Base-by-base conservation (phyloP, 2,797 vertebrate genomes). In the Arctocebus calabarensis region DNA sequence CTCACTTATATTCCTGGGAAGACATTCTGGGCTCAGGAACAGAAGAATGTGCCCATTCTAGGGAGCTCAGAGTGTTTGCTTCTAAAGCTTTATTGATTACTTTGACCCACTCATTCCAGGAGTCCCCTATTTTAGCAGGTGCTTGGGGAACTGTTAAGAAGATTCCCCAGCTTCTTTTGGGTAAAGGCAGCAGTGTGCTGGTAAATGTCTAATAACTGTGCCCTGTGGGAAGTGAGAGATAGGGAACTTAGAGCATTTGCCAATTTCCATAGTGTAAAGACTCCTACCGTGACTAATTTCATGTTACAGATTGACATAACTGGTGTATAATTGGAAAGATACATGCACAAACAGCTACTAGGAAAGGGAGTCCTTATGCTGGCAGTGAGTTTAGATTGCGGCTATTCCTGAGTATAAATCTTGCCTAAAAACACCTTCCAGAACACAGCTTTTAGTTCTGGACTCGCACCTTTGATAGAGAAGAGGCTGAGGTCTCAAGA, bases 161-260 rank as follows among this genome's bases (percentile, higher is more conserved):
- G 17, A 32, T 25, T 86, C 27, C 14, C 40, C 48, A 23, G 27
- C 22, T 89, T 91, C 43, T 84, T 84, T 74, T 5, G 70, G 70
- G 59, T 84, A 66, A 74, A 8, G 25, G 73, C 37, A 75, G 55
- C 62, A 8, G 13, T 57, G 4, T 45, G 8, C 64, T 68, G 29
- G 5, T 66, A 85, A 83, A 79, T 83, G 22, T 84, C 88, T 70
- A 82, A 85, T 66, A 93, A 79, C 22, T 23, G 2, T 43, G 88
- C 7, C 87, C 55, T 61, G 13, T 40, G 22, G 7, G 66, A 43
- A 23, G 1, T 19, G 7, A 27, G 6, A 0, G 1, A 0, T 66
- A 19, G 20, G 16, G 55, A 34, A 23, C 55, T 68, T 61, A 70
- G 22, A 75, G 40, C 55, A 55, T 81, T 90, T 75, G 7, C 59